These are phyloP conservation scores for Sericinus montela DNA, from an alignment of 2,888 invertebrate species.

Conservation along the genomic window DNA sequence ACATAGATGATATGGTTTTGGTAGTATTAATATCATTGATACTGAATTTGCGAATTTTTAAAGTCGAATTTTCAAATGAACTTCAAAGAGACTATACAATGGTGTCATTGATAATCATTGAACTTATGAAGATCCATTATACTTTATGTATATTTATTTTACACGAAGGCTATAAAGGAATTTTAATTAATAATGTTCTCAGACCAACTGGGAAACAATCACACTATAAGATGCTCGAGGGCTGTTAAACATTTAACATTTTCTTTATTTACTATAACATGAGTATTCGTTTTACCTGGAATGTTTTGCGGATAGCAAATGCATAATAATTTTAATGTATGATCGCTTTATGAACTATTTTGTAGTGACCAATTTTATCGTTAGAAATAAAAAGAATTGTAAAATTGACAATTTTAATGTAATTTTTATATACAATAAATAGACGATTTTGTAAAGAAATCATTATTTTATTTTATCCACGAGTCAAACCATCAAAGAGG, in stretches of 20 bases:
- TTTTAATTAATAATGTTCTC: background rate
- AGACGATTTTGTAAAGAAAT: conserved; percentile 74
- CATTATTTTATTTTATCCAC: conserved; percentile 39
- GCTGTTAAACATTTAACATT: conserved; percentile 6
- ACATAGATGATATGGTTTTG: conserved; percentile 2
- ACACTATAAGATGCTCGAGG: background rate
- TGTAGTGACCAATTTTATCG: conserved; percentile 78
- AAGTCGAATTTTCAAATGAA: background rate
- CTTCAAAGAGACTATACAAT: too few relatives aligned
- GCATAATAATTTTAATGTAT: conserved; percentile 66
- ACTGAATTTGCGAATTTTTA: conserved; percentile 1
- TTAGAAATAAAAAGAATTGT: conserved; percentile 65
- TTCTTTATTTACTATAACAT: conserved; percentile 13
- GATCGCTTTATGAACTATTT: conserved; percentile 75
- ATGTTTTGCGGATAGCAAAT: conserved; percentile 56
- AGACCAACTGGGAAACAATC: background rate
- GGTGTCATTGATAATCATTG: too few relatives aligned
- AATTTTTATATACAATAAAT: conserved; percentile 80
- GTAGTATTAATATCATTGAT: conserved; percentile 7
- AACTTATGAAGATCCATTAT: background rate
- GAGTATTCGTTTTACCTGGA: conserved; percentile 31
- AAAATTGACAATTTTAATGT: conserved; percentile 79
- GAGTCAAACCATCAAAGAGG: conserved; percentile 19
- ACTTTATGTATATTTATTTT: background rate
- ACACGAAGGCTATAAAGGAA: background rate